Conservation (phyloP, 2,797 vertebrate species). For the Cuculus canorus region DNA sequence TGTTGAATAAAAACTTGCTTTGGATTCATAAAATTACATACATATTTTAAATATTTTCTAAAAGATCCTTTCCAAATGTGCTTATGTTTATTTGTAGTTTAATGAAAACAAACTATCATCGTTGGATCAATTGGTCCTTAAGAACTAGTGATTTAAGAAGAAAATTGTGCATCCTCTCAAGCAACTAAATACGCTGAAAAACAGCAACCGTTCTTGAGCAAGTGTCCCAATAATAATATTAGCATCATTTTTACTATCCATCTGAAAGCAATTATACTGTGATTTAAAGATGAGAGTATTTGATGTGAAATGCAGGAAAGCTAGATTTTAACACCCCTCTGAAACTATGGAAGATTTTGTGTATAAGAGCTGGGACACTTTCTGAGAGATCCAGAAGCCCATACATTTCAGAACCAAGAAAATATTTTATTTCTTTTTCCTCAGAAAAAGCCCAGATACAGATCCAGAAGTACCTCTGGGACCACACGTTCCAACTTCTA, state of each 20-base stretch:
- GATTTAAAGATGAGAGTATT: not conserved
- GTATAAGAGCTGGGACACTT: not conserved
- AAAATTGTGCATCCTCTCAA: not conserved
- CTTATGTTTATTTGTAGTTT: not conserved
- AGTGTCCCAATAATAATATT: not conserved
- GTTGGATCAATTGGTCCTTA: not conserved
- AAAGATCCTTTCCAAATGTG: not conserved
- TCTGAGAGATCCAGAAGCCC: not conserved
- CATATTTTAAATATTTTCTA: not conserved
- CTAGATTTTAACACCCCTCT: not conserved
- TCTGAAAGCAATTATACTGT: not conserved
- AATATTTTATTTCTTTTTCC: accelerated
- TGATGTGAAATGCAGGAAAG: not conserved
- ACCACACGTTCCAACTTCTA: accelerated
- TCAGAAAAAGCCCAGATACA: not conserved
- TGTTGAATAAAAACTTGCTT: not conserved
- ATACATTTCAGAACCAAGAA: not conserved
- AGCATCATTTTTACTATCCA: not conserved
- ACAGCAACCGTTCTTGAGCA: not conserved
- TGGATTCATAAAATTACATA: not conserved
- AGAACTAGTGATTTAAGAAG: not conserved
- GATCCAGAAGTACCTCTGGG: not conserved
- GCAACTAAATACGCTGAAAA: not conserved
- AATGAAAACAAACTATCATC: not conserved
- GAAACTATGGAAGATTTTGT: not conserved